A percentile compares a stretch with the other conserved stretches of the same genome.
Conservation (phyloP, 2,888 invertebrate species). For the Busseola fusca region DNA sequence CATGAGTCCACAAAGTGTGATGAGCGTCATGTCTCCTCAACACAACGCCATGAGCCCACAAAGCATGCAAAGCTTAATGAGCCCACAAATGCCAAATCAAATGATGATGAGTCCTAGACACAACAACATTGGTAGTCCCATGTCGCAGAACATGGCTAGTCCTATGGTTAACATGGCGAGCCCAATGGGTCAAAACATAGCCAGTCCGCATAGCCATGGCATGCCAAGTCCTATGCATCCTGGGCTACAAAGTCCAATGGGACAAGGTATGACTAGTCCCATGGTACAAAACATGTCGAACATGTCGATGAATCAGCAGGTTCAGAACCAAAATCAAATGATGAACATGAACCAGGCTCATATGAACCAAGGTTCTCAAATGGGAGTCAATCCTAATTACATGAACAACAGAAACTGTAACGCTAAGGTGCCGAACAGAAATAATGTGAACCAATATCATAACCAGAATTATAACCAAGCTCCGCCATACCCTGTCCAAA, state of each 20-base stretch:
- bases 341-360: constrained; percentile 68
- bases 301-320: constrained; percentile 79
- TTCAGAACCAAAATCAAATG: constrained; percentile 76
- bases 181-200: constrained; percentile 75
- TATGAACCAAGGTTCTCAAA: constrained; percentile 71
- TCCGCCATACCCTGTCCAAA: constrained; percentile 78
- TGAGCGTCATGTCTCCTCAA: constrained; percentile 87
- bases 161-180: constrained; percentile 80
- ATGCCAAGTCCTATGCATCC: constrained; percentile 86
- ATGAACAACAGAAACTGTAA: constrained; percentile 76
- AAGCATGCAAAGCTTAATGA: constrained; percentile 84
- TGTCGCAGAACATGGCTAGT: constrained; percentile 81
- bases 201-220: constrained; percentile 83
- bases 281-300: constrained; percentile 84
- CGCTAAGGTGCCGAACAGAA: constrained; percentile 77
- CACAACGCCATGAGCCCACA: constrained; percentile 86
- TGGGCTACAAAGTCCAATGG: constrained; percentile 83
- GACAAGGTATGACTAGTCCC: constrained; percentile 80
- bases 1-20: constrained; percentile 86
- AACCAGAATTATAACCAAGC: constrained; percentile 80
- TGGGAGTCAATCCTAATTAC: constrained; percentile 71
- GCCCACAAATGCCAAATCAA: constrained; percentile 85
- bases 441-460: constrained; percentile 80
- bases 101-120: constrained; percentile 85
- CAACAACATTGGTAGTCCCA: constrained; percentile 80